Base-by-base conservation (phyloP, 2,888 invertebrate genomes). In the Drosophila anomalata region DNA sequence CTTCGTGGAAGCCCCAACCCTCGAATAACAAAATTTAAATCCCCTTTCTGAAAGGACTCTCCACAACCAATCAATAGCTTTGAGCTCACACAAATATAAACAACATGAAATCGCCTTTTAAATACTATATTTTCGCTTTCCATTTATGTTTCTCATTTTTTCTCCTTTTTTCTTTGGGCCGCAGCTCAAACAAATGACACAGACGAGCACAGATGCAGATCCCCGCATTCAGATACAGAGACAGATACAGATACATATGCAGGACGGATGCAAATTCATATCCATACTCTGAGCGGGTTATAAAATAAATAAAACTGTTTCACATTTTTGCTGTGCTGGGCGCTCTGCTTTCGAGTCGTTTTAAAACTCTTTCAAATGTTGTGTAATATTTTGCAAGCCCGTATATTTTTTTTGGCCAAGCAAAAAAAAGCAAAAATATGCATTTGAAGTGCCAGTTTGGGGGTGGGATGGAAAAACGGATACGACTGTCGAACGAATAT, bases 371-470 rank as follows among this genome's bases (percentile, higher is more conserved):
- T 61, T 71, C 56, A 86, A 79, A 63, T 71, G 29, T 53, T 75
- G 41, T 78, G 63, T 69, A 86, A 88, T 70, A 79, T 77, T 83
- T 75, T 77, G 51, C 51, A 50, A 55, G 66, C 71, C 65, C 63
- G 57, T 70, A 86, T 82, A 73, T 75, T 73, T 73, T 52, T 58
- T 46, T 51, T 54, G 60, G 41, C 47, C 46, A 41, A 41, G 9
- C n/a, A 22, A 36, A 48, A 51, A 31, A 24, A 12, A 2, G n/a
- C 24, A 36, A 52, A 52, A 60, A 66, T 56, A 65, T 67, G 69
- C 67, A 79, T 79, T 69, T 36, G 26, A 66, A 66, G 33, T 70
- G 47, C 41, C 65, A 65, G 55, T 54, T 44, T 42, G 17, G 33
- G 20, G 20, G 14, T 17, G 65, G 66, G 48, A 44, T 20, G 41